Evolutionary conservation across 2,888 invertebrate genomes (phyloP), one percentile per base, ranked within the genome.

Genomic region (Perizoma affinitatum): DNA sequence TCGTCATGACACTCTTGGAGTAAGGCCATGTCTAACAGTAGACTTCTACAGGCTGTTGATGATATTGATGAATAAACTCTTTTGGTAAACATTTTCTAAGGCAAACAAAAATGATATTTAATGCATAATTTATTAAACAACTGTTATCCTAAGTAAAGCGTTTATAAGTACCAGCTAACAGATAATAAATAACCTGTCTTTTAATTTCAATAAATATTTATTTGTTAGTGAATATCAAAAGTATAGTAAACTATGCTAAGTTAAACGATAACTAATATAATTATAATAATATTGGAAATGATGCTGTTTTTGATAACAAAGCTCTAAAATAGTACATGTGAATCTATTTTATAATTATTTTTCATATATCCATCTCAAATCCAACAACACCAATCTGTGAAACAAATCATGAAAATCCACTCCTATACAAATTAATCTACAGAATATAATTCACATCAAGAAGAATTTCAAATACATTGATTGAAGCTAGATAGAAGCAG

Each of bases 191-290:
- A 66, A 64, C 60, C 65, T 70, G 68, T 72, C 65, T 74, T 73
- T 43, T 22, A 22, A 45, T 40, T 73, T 47, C 65, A 73, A 77
- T 77, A 78, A 76, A 73, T 74, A 75, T 65, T 66, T 67, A 61
- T 61, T 59, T 66, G 61, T 53, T 49, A 61, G 36, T 50, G 60
- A 65, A 54, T 65, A 67, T 63, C 56, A 65, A 54, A 54, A 59
- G 54, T 49, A 56, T 60, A 55, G 50, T 59, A 48, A 60, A 48
- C 36, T 55, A 53, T 7, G 9, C 51, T 52, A 58, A 44, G 36
- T 33, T n/a, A 8, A 44, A 42, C 42, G 10, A 58, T 42, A 52
- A 42, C 46, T 52, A 42, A 6, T n/a, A 8, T 46, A 46, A 11
- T 6, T 38, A 41, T 36, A 45, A 35, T 48, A 34, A 38, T 7